Conservation (phyloP, 2,113 vertebrate genomes). For the Rhodinocichla rosea region DNA sequence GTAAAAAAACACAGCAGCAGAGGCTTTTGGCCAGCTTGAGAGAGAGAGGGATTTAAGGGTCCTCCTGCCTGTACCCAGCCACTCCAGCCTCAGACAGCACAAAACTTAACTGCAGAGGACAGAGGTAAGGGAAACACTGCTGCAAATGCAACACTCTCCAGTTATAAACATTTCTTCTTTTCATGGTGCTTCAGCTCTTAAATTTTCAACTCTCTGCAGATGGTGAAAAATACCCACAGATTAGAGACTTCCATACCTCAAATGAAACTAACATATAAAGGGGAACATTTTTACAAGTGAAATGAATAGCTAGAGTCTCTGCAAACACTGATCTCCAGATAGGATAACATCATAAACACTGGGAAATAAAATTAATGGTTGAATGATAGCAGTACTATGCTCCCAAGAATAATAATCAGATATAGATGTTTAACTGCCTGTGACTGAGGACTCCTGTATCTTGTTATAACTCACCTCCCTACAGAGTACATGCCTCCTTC, state of each 20-base stretch:
- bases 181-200: not conserved
- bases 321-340: conserved; percentile 11
- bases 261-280: not conserved
- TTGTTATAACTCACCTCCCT: conserved; percentile 1
- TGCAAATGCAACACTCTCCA: not conserved
- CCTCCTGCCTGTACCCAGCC: not conserved
- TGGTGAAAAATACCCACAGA: not conserved
- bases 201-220: not conserved
- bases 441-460: conserved; percentile 19
- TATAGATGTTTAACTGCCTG: conserved; percentile 8
- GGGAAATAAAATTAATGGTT: conserved; percentile 47
- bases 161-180: not conserved
- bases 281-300: not conserved
- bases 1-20: not conserved
- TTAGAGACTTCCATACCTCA: not conserved
- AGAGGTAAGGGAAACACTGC: not conserved
- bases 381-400: conserved; percentile 1
- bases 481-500: not conserved
- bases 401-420: conserved; percentile 36
- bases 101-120: not conserved
- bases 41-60: no score
- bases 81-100: not conserved
- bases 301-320: not conserved
- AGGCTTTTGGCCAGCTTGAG: not conserved
- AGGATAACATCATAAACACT: conserved; percentile 32